phyloP scores from a whole-genome alignment of 2,888 invertebrate species.

The Clusia tigrina region DNA sequence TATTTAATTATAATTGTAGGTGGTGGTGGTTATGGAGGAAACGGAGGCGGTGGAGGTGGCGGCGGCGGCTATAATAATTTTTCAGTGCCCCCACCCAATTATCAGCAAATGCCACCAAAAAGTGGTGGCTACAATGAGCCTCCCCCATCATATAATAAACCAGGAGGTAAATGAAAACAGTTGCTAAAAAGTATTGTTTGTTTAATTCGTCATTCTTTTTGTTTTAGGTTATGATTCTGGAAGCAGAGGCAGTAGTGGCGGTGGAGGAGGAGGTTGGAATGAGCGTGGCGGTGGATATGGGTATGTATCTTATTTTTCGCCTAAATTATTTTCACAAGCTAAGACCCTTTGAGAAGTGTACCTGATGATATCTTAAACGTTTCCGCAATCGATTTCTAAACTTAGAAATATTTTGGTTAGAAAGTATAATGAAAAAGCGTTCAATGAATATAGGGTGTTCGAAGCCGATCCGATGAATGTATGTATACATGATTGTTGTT shows the following conservation, averaged over 20 bases:
- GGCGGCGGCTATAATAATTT: constrained; percentile 60
- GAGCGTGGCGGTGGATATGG: constrained; percentile 57
- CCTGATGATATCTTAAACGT: constrained; percentile 13
- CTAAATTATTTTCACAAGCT: constrained; percentile 35
- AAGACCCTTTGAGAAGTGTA: constrained; percentile 39
- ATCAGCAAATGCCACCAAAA: constrained; percentile 57
- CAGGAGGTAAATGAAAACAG: constrained; percentile 35
- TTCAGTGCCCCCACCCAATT: constrained; percentile 62
- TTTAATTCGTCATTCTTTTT: background rate
- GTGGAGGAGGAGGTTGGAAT: constrained; percentile 46
- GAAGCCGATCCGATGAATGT: background rate
- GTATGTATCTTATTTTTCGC: constrained; percentile 50
- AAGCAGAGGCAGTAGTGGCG: constrained; percentile 46
- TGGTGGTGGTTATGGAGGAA: constrained; percentile 42
- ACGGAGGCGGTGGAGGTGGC: constrained; percentile 46
- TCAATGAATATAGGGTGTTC: too few species aligned
- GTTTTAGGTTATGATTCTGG: constrained; percentile 57
- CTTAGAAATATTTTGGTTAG: background rate
- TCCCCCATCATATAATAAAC: constrained; percentile 59
- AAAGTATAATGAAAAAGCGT: too few species aligned
- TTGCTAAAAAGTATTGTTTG: constrained; percentile 6
- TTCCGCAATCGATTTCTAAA: background rate
- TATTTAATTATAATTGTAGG: constrained; percentile 39
- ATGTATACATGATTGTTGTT: constrained; percentile 22
- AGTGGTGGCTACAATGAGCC: constrained; percentile 59